These are phyloP conservation scores for Tricholauxania praeusta DNA, from an alignment of 2,888 invertebrate genomes.

Conservation along the genomic window DNA sequence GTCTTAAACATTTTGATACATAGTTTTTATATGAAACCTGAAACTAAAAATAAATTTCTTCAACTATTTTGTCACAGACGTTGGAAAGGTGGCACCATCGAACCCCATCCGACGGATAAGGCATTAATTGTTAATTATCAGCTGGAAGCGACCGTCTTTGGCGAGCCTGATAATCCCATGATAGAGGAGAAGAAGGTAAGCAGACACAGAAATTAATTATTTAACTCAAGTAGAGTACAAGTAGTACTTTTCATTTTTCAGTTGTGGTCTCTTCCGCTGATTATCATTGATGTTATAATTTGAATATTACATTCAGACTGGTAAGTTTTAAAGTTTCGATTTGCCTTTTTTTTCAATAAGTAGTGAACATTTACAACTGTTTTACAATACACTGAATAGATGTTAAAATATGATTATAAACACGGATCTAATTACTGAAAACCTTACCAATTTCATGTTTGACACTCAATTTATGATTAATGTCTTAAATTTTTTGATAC, in stretches of 20 bases:
- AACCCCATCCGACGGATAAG: conserved; percentile 90
- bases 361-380: too few species aligned
- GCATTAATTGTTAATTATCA: conserved; percentile 90
- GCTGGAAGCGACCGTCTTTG: conserved; percentile 86
- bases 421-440: conserved; percentile 58
- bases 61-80: conserved; percentile 68
- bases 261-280: too few species aligned
- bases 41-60: conserved; percentile 1
- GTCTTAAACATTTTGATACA: not conserved
- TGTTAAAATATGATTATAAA: conserved; percentile 43
- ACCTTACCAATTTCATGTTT: conserved; percentile 46
- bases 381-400: too few species aligned
- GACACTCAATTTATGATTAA: conserved; percentile 27
- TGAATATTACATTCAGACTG: too few species aligned
- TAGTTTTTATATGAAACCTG: too few species aligned
- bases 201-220: conserved; percentile 17
- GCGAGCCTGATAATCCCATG: conserved; percentile 83
- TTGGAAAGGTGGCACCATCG: conserved; percentile 82
- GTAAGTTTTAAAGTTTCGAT: too few species aligned
- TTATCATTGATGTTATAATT: too few species aligned
- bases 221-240: not conserved
- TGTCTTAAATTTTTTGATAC: not conserved
- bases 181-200: conserved; percentile 83
- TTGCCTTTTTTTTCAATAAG: too few species aligned
- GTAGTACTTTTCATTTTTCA: too few species aligned